phyloP scores from a whole-genome alignment of 1,140 invertebrate genomes.

The Tetramorium alpestre region DNA sequence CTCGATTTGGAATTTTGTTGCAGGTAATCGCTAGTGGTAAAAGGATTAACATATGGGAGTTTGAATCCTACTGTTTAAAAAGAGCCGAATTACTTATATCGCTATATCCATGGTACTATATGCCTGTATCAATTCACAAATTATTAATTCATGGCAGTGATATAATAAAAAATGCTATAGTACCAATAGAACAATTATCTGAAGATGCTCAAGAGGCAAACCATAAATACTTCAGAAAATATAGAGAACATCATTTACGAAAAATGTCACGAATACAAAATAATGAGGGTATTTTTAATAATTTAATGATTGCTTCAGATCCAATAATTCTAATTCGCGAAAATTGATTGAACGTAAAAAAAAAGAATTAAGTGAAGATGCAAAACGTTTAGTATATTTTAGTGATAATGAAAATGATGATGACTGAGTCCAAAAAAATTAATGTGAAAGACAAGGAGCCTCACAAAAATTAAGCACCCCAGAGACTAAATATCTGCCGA shows the following conservation, averaged over 20 bases:
- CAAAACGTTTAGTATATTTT: slow-evolving; percentile 5
- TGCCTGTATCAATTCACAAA: neutral
- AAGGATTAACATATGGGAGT: neutral
- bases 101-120: slow-evolving; percentile 11
- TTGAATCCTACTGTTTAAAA: neutral
- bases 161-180: neutral
- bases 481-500: neutral
- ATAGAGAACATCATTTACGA: neutral
- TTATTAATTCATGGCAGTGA: neutral
- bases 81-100: neutral
- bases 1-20: neutral
- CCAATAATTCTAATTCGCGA: neutral
- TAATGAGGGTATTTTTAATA: neutral
- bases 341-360: neutral
- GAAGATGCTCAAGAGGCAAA: slow-evolving; percentile 9
- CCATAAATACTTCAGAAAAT: neutral
- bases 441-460: neutral
- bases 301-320: neutral
- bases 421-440: neutral
- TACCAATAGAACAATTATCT: slow-evolving; percentile 5
- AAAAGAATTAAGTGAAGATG: slow-evolving; percentile 10
- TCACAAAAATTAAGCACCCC: neutral
- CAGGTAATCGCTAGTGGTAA: neutral
- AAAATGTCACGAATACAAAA: neutral
- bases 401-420: neutral